Percentiles rank a stretch among this genome's conserved stretches.
Conservation (phyloP, 2,113 vertebrate genomes). For the Gasterosteus nipponicus region DNA sequence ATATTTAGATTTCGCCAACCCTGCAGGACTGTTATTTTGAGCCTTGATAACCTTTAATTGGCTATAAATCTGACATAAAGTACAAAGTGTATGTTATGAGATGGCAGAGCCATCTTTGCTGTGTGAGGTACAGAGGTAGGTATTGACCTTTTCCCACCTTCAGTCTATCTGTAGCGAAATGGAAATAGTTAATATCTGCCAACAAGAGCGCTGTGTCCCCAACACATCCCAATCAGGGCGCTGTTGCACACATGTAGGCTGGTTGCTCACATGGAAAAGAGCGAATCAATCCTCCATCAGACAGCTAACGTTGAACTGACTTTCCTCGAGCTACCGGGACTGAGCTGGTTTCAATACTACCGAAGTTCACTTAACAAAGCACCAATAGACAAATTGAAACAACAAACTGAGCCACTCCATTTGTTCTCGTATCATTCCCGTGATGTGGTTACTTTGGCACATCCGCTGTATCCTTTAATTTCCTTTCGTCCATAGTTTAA, state of each 20-base stretch:
- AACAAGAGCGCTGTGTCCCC: conserved; percentile 28
- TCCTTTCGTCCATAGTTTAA: neutral
- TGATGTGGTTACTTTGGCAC: neutral
- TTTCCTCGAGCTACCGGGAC: neutral
- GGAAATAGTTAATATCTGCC: conserved; percentile 42
- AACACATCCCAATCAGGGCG: conserved; percentile 10
- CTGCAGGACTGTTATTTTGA: conserved; percentile 63
- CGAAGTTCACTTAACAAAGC: neutral
- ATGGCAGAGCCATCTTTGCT: conserved; percentile 32
- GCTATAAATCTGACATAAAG: conserved; percentile 56
- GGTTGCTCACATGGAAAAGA: conserved; percentile 6
- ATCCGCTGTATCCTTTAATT: neutral
- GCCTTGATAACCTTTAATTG: conserved; percentile 78
- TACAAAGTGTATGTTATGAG: conserved; percentile 41
- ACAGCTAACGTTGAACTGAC: conserved; percentile 1
- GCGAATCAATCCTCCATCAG: neutral
- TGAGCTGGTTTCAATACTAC: neutral
- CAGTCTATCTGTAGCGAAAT: conserved; percentile 32
- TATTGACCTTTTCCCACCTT: conserved; percentile 69
- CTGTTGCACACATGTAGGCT: conserved; percentile 9
- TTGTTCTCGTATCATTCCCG: neutral
- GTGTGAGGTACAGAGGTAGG: conserved; percentile 49
- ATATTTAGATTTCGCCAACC: conserved; percentile 59
- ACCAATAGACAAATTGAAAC: neutral
- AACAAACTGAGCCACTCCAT: neutral